Base-by-base conservation (phyloP, 1,140 invertebrate genomes). In the Thalassaphorura encarpata region DNA sequence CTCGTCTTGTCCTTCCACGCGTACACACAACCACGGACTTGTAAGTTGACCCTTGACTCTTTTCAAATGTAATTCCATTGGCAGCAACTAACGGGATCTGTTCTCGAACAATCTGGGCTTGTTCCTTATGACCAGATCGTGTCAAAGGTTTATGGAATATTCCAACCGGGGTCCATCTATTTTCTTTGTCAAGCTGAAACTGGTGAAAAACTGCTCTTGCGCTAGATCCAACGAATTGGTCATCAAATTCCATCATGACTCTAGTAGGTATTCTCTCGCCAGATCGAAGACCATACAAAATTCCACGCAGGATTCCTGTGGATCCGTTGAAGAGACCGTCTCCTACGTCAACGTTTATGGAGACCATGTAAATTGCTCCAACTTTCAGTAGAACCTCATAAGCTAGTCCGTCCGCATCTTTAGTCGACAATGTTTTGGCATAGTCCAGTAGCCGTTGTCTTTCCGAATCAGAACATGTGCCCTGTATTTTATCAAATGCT, bases 251-350 rank as follows among this genome's bases (percentile, higher is more conserved):
- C 19, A 47, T 5, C 11, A 24, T 26, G 8, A 47, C 21, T 6
- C 18, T 8, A 6, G 41, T 42, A 18, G 19, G 13, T 21, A 11
- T 24, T n/a, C 19, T 6, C 8, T 6, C 8, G 8, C 11, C 45
- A 21, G 4, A 8, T 11, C 11, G 18, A 26, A 8, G 6, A 6
- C 11, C 8, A 8, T 26, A 15, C 6, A 42, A 6, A 5, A 47
- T 47, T 24, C 28, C 11, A 11, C 6, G 23, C 26, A 47, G 18
- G 3, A 47, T 13, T 27, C 45, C 45, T 11, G 45, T 47, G 3
- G 45, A 23, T 11, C 45, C 45, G 18, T 56, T 56, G 36, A 49
- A 56, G 4, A 56, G 29, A 4, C 53, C 53, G n/a, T 55, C 53
- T 6, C 6, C 21, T 8, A 55, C 43, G 24, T 55, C 45, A 19